Percentiles rank a stretch among this genome's conserved stretches.
phyloP scores from a whole-genome alignment of 1,140 invertebrate species.

The Atta texana region DNA sequence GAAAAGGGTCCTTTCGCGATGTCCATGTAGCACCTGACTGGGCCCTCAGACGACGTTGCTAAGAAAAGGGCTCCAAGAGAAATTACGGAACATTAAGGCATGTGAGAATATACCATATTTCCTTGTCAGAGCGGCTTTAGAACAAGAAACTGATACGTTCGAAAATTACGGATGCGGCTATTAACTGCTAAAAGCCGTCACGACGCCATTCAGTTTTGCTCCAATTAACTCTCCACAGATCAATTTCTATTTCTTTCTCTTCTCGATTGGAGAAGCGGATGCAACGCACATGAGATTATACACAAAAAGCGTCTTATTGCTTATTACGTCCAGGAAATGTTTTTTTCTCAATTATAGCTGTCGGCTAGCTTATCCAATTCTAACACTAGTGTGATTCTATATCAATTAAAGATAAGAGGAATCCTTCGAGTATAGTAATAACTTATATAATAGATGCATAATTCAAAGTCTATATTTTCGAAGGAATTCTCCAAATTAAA shows the following conservation, averaged over 20 bases:
- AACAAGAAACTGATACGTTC: slow-evolving; percentile 43
- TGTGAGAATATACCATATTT: slow-evolving; percentile 59
- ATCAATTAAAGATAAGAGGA: neutral
- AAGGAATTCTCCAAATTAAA: neutral
- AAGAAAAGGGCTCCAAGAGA: slow-evolving; percentile 31
- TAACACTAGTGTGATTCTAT: neutral
- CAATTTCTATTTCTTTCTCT: neutral
- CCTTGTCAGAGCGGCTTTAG: slow-evolving; percentile 25
- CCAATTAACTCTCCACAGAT: slow-evolving; percentile 55
- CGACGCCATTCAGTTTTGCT: slow-evolving; percentile 57
- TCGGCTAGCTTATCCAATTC: neutral
- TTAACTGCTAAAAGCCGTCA: slow-evolving; percentile 59
- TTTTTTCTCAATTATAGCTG: slow-evolving; percentile 1
- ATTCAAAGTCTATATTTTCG: neutral
- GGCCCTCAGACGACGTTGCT: neutral
- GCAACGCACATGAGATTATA: slow-evolving; percentile 11
- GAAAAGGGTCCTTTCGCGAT: slow-evolving; percentile 9
- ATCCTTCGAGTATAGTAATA: neutral
- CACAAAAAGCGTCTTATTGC: slow-evolving; percentile 28
- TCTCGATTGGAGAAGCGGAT: neutral
- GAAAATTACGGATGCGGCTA: slow-evolving; percentile 58
- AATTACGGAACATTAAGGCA: slow-evolving; percentile 64
- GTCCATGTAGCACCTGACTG: slow-evolving; percentile 34
- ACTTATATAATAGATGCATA: neutral
- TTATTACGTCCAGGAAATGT: slow-evolving; percentile 12